Base-by-base conservation (phyloP, 2,797 vertebrate genomes). In the Lepidocolaptes lacrymiger region DNA sequence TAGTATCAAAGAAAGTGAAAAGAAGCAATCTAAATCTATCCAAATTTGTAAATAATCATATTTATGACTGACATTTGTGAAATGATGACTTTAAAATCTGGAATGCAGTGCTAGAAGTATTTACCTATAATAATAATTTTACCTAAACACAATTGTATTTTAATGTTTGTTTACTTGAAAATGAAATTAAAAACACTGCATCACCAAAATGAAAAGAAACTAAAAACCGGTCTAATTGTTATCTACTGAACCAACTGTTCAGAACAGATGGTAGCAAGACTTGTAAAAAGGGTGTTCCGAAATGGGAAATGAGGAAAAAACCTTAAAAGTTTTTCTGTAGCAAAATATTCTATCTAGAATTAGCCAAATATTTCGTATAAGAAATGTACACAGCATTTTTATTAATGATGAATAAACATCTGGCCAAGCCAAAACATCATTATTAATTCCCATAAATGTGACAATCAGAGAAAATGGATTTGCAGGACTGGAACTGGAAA, bases 101-200 rank as follows among this genome's bases (percentile, higher is more conserved):
- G 34, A 90, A 79, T 20, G 8, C 15, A 68, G 21, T 80, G 20
- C 10, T 62, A 75, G 26, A 83, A 32, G 6, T 66, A 90, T 68
- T 69, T 84, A 86, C 36, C 14, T 85, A 9, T 54, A 88, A 54
- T 19, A 80, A 73, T 56, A 85, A 56, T 64, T 88, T 85, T 74
- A 54, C 56, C 12, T 56, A 68, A 77, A 23, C 17, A 36, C 5
- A 75, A 72, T 44, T 72, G 36, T 78, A 55, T 44, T 91, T 69
- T 66, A 81, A 69, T 83, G 22, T 5, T 74, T 95, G 30, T 58
- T 89, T 84, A 75, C 55, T 80, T 93, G 68, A 84, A 76, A 59
- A 85, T 78, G 39, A 90, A 95, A 94, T 81, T 83, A 91, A 88
- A 95, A 95, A 24, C 30, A 81, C 36, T 86, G 16, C 46, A 90